A percentile compares a stretch with the other conserved stretches of the same genome.
Evolutionary conservation across 2,113 vertebrate genomes (phyloP).

Genomic region (Datnioides undecimradiatus): DNA sequence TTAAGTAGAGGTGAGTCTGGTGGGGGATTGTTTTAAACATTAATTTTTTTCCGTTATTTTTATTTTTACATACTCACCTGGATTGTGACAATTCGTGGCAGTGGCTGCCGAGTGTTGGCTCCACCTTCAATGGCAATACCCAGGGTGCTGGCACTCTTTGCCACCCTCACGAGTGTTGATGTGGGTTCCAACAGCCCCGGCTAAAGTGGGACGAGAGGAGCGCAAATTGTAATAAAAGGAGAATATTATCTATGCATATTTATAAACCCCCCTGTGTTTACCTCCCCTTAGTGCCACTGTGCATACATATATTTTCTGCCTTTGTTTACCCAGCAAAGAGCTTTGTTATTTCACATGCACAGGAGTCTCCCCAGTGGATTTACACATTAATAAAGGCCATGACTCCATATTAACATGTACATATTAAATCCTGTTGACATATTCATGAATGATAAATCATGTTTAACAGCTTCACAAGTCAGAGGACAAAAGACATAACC

Average conservation of each 20-base stretch:
- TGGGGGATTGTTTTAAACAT: background rate
- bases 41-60: too few species aligned
- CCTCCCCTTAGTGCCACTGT: background rate
- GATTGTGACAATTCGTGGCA: conserved; percentile 97
- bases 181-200: conserved; percentile 95
- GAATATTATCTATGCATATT: background rate
- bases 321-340: conserved; percentile 1
- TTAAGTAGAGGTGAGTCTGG: background rate
- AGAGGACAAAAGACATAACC: conserved; percentile 16
- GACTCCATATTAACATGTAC: background rate
- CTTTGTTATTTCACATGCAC: conserved; percentile 2
- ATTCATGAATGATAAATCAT: conserved; percentile 14
- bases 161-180: conserved; percentile 90
- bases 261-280: conserved; percentile 3
- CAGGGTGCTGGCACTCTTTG: conserved; percentile 92
- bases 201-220: conserved; percentile 73
- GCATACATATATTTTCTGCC: background rate
- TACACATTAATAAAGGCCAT: conserved; percentile 11
- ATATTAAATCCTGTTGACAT: background rate
- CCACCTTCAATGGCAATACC: conserved; percentile 98
- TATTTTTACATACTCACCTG: too few species aligned
- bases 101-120: conserved; percentile 95
- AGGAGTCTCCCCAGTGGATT: background rate
- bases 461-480: background rate
- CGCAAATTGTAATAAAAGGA: background rate